Evolutionary conservation across 2,797 vertebrate species (phyloP).

Genomic region (Orientallactaga sibirica): DNA sequence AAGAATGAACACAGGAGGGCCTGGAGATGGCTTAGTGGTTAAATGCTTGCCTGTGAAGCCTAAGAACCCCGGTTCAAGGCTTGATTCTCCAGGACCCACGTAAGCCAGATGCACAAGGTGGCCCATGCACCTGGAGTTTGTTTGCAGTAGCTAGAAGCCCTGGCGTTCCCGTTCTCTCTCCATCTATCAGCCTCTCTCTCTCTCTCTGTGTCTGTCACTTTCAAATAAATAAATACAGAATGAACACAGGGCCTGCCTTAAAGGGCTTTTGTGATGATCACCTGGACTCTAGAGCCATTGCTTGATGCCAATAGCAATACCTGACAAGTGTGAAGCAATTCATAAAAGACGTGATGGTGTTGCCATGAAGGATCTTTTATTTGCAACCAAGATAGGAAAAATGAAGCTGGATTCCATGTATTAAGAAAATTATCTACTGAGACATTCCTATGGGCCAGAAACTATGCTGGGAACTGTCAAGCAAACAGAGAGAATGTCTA

Average conservation of each 20-base stretch:
- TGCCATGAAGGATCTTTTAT: not conserved
- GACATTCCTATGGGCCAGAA: not conserved
- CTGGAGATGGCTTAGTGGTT: too few species aligned
- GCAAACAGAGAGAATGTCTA: not conserved
- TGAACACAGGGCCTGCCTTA: not conserved
- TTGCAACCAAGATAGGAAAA: conserved; percentile 27
- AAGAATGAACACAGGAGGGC: not conserved
- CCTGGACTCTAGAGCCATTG: not conserved
- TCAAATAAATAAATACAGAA: not conserved
- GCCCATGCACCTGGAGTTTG: too few species aligned
- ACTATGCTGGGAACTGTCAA: conserved; percentile 25
- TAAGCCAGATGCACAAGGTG: too few species aligned
- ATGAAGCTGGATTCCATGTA: conserved; percentile 3
- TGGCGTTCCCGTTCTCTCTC: too few species aligned
- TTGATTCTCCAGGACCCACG: too few species aligned
- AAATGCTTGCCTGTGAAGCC: too few species aligned
- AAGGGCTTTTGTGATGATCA: not conserved
- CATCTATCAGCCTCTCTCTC: too few species aligned
- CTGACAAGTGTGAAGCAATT: not conserved
- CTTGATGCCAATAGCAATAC: not conserved
- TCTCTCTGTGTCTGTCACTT: too few species aligned
- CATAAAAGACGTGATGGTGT: not conserved
- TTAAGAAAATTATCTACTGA: conserved; percentile 25
- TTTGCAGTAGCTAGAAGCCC: too few species aligned
- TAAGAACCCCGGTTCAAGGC: too few species aligned